phyloP scores from a whole-genome alignment of 1,140 invertebrate genomes.

The Bradysia coprophila region DNA sequence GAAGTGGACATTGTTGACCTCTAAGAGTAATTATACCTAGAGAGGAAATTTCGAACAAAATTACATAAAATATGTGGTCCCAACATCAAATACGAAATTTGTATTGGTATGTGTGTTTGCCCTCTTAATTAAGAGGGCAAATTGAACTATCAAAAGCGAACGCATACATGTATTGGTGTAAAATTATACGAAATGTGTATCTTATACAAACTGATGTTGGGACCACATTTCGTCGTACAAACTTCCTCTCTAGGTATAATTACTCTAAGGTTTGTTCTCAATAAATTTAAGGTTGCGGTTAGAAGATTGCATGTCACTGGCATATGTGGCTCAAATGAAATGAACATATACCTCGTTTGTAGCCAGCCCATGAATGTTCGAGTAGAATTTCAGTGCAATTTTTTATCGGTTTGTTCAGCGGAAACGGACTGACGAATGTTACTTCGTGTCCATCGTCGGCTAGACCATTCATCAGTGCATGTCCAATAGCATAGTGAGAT shows the following conservation, averaged over 20 bases:
- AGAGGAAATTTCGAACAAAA: neutral
- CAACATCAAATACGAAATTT: no score
- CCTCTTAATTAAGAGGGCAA: no score
- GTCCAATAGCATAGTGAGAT: conserved; percentile 42
- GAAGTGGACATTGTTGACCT: neutral
- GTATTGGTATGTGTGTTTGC: no score
- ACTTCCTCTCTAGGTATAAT: neutral
- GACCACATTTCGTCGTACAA: neutral
- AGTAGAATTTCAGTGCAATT: conserved; percentile 15
- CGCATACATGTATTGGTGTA: no score
- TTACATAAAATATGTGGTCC: neutral
- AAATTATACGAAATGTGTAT: no score
- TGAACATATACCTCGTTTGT: neutral
- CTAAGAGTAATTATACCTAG: neutral
- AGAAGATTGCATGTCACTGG: neutral
- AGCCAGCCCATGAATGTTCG: neutral
- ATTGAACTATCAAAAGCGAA: no score
- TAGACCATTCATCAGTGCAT: conserved; percentile 23
- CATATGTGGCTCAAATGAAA: neutral
- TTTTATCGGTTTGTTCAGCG: conserved; percentile 11
- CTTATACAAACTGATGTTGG: neutral
- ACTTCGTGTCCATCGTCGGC: conserved; percentile 26
- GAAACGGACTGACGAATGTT: conserved; percentile 24
- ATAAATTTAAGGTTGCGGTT: neutral
- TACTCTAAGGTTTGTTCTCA: neutral